A percentile compares a stretch with the other conserved stretches of the same genome.
These are phyloP conservation scores for Petrosia ficiformis DNA, from an alignment of 37 sponge, comb jelly and placozoan species.

Conservation along the genomic window DNA sequence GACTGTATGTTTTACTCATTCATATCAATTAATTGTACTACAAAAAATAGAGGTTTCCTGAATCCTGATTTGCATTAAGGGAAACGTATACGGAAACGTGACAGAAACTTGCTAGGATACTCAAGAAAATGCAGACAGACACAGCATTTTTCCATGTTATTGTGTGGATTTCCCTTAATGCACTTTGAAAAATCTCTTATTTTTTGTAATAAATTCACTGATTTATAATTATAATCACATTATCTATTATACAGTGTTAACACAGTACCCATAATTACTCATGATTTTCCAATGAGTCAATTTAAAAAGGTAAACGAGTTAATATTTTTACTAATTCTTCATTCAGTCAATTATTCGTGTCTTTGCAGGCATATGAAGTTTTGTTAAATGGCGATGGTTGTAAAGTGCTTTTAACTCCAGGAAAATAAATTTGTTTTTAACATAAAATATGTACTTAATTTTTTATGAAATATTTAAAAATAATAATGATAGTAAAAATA, in stretches of 20 bases:
- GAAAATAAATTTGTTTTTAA: neutral
- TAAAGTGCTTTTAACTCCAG: constrained; percentile 65
- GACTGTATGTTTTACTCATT: constrained; percentile 25
- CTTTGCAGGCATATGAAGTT: constrained; percentile 62
- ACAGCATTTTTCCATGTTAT: too few species aligned
- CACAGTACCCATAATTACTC: constrained; percentile 46
- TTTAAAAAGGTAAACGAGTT: constrained; percentile 82
- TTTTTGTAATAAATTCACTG: neutral
- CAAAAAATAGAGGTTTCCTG: neutral
- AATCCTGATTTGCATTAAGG: neutral
- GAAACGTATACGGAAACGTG: too few species aligned
- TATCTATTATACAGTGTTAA: constrained; percentile 35
- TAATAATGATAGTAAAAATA: too few species aligned
- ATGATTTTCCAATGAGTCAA: constrained; percentile 70
- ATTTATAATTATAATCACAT: neutral
- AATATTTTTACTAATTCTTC: neutral
- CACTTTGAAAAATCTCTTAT: too few species aligned
- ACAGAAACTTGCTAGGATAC: too few species aligned
- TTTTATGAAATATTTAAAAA: neutral
- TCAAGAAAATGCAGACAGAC: too few species aligned
- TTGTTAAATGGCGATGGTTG: constrained; percentile 73
- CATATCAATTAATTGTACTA: neutral
- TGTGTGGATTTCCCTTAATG: too few species aligned
- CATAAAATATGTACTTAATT: neutral
- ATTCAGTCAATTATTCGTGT: too few species aligned